Evolutionary conservation across 2,797 vertebrate species (phyloP), one percentile per base, ranked within the genome.

Genomic region (Hippocampus kuda): DNA sequence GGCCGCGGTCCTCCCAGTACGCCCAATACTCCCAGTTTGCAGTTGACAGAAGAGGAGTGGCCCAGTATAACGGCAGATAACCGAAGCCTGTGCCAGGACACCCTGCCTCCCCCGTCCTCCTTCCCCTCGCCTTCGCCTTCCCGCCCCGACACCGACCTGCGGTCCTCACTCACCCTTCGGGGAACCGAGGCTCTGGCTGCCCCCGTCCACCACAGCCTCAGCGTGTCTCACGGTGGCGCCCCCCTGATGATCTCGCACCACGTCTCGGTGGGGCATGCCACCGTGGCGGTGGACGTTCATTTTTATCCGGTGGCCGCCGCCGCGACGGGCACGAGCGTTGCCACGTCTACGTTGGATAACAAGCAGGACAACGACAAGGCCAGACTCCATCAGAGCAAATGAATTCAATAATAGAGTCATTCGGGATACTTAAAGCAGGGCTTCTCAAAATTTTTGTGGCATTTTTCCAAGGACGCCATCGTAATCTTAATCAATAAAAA

Each of bases 261-360:
- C 0, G 73, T 91, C 57, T 90, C 91, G 12, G 2, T 90, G 74
- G 91, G 89, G 27, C 83, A 83, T 57, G 89, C 88, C 9, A 89
- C 88, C 0, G 88, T 92, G 2, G 87, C 90, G 2, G 90, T 92
- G 26, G 89, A 92, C 15, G 88, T 92, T 70, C 89, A 89, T 73
- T 86, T 91, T 68, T 88, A 87, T 80, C 87, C 91, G 27, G 71
- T 81, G 11, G 66, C 72, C 71, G 65, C 87, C 0, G 86, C 89
- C 2, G 90, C 92, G n/a, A 89, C 81, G 10, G 66, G 74, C 71
- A 70, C 72, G 11, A 79, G 69, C 67, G 85, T 83, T 59, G 86
- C 83, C 0, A 73, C 73, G 34, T 77, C 78, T n/a, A 63, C 74
- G 3, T 65, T 85, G 30, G 48, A 72, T 4, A 81, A 79, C 73